Evolutionary conservation across 2,888 invertebrate genomes (phyloP).

Genomic region (Rhyacophila evoluta): DNA sequence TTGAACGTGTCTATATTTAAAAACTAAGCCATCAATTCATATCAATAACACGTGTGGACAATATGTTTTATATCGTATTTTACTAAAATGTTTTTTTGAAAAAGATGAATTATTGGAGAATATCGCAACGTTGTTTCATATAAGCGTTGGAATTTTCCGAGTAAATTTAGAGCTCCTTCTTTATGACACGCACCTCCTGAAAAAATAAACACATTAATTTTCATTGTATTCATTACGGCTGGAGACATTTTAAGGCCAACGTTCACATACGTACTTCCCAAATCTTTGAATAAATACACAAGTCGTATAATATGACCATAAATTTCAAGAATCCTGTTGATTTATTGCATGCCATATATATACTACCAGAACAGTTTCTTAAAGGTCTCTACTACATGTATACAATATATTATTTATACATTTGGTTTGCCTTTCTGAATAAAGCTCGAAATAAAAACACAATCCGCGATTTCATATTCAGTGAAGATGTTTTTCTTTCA

Average conservation of each 20-base stretch:
- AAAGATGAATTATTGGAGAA: too few relatives aligned
- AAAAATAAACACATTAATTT: slow-evolving; percentile 20
- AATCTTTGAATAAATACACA: slow-evolving; percentile 28
- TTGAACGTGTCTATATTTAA: too few relatives aligned
- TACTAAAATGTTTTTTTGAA: too few relatives aligned
- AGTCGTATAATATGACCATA: slow-evolving; percentile 43
- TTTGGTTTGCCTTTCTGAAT: not conserved
- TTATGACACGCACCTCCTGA: not conserved
- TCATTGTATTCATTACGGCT: slow-evolving; percentile 16
- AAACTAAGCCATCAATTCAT: too few relatives aligned
- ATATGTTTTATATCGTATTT: too few relatives aligned
- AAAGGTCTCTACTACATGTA: not conserved
- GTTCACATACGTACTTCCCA: slow-evolving; percentile 4
- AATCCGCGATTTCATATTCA: not conserved
- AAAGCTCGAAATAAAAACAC: slow-evolving; percentile 10
- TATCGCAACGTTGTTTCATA: too few relatives aligned
- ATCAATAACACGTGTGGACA: too few relatives aligned
- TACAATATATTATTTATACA: not conserved
- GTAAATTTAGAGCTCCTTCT: not conserved
- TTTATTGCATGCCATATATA: slow-evolving; percentile 47
- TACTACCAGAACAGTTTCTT: not conserved
- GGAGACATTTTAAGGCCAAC: not conserved
- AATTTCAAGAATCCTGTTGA: slow-evolving; percentile 44
- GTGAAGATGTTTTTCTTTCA: not conserved
- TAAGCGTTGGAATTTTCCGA: too few relatives aligned